These are phyloP conservation scores for Megalops atlanticus DNA, from an alignment of 2,113 vertebrate genomes.

Conservation along the genomic window DNA sequence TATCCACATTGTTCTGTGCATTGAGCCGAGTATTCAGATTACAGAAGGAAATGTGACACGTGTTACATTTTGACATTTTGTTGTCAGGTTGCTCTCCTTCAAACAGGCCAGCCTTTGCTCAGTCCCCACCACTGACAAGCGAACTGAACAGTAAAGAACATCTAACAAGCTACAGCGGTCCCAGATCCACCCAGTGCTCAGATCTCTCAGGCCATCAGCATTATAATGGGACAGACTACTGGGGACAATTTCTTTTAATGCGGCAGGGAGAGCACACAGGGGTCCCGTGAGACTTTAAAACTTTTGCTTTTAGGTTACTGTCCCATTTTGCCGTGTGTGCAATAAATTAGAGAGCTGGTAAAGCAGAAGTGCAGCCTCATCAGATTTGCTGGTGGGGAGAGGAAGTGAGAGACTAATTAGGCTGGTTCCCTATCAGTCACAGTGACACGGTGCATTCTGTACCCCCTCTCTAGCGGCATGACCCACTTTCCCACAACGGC, in stretches of 20 bases:
- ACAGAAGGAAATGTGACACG: too few relatives aligned
- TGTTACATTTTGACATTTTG: too few relatives aligned
- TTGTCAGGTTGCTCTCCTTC: background rate
- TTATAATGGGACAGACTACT: background rate
- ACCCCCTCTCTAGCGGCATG: conserved; percentile 40
- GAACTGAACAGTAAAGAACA: background rate
- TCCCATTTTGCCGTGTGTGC: conserved; percentile 18
- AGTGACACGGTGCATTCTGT: conserved; percentile 25
- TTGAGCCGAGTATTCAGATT: too few relatives aligned
- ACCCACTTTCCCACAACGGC: conserved; percentile 35
- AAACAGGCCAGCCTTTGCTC: background rate
- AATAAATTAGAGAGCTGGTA: background rate
- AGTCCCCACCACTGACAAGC: background rate
- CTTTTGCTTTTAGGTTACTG: conserved; percentile 16
- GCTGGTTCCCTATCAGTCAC: conserved; percentile 47
- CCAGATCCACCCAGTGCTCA: background rate
- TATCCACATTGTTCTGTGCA: too few relatives aligned
- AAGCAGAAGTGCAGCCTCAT: conserved; percentile 29
- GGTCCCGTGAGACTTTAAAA: background rate
- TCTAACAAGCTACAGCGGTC: too few relatives aligned
- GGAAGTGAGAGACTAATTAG: conserved; percentile 41
- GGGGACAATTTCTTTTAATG: background rate
- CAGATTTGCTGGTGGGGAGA: conserved; percentile 24
- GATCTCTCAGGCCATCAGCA: background rate
- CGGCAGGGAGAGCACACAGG: background rate